These are phyloP conservation scores for Troides aeacus DNA, from an alignment of 2,888 invertebrate genomes.

Conservation along the genomic window DNA sequence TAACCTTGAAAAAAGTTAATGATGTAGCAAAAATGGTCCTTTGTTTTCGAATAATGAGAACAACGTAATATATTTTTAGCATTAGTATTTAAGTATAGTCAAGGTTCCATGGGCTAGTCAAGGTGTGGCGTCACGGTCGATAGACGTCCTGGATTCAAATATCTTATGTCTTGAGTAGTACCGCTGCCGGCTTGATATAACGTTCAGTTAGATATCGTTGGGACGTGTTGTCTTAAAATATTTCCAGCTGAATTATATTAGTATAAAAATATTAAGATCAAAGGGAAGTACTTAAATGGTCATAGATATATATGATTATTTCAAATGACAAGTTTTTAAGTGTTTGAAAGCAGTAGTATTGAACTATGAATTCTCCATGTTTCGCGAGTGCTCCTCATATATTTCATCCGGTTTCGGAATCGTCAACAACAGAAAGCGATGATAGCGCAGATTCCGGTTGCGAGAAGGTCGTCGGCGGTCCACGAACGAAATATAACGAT, in stretches of 20 bases:
- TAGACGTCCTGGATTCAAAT: slow-evolving; percentile 45
- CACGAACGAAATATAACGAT: slow-evolving; percentile 71
- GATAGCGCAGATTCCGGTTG: slow-evolving; percentile 67
- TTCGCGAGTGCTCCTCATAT: slow-evolving; percentile 66
- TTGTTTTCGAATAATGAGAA: slow-evolving; percentile 25
- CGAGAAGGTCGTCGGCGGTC: slow-evolving; percentile 61
- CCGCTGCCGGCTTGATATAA: slow-evolving; percentile 55
- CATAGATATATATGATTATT: background rate
- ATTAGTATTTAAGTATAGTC: slow-evolving; percentile 48
- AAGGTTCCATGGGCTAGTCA: slow-evolving; percentile 65
- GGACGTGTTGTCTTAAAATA: slow-evolving; percentile 46
- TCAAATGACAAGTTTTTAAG: background rate
- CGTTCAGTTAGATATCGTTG: slow-evolving; percentile 54
- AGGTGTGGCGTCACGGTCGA: slow-evolving; percentile 65
- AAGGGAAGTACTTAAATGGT: background rate
- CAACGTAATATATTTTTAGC: slow-evolving; percentile 5
- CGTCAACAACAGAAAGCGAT: slow-evolving; percentile 72
- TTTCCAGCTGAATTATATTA: background rate
- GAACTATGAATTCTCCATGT: slow-evolving; percentile 67
- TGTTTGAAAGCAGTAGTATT: background rate
- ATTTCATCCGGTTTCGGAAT: slow-evolving; percentile 71
- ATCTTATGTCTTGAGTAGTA: slow-evolving; percentile 56
- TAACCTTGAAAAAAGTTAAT: slow-evolving; percentile 17
- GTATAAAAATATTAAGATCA: background rate
- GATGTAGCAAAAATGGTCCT: slow-evolving; percentile 22